Percentiles rank a stretch among this genome's conserved stretches.
These are phyloP conservation scores for Leucoptera coffeella DNA, from an alignment of 2,888 invertebrate species.

Conservation along the genomic window DNA sequence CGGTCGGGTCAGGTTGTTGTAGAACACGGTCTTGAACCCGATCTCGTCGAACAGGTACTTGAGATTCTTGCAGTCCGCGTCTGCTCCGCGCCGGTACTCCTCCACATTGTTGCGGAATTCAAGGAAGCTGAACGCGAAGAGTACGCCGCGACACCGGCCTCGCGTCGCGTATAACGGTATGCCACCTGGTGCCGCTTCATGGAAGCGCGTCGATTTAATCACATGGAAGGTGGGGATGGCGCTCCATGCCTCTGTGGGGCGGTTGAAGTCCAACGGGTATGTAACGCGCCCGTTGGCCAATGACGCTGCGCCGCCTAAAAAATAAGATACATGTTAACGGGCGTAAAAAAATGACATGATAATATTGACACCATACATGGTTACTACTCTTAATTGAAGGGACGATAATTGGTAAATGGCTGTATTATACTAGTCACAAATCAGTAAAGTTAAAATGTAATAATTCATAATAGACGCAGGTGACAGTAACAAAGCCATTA, in stretches of 20 bases:
- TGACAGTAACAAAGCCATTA: too few relatives aligned
- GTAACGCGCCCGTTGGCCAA: too few relatives aligned
- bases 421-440: too few relatives aligned
- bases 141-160: slow-evolving; percentile 49
- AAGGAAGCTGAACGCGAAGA: slow-evolving; percentile 58
- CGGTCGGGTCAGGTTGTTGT: slow-evolving; percentile 22
- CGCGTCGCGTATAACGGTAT: slow-evolving; percentile 35
- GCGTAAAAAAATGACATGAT: too few relatives aligned
- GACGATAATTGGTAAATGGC: too few relatives aligned
- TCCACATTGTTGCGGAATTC: slow-evolving; percentile 34
- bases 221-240: slow-evolving; percentile 21
- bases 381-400: too few relatives aligned
- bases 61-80: slow-evolving; percentile 52
- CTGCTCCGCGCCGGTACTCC: slow-evolving; percentile 48
- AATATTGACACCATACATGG: too few relatives aligned
- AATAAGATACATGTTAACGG: too few relatives aligned
- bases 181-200: slow-evolving; percentile 5
- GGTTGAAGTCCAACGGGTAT: slow-evolving; percentile 4
- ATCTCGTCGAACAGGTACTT: slow-evolving; percentile 54
- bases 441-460: too few relatives aligned
- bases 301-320: too few relatives aligned
- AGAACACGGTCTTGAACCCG: slow-evolving; percentile 42
- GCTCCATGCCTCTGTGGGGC: slow-evolving; percentile 4
- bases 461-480: too few relatives aligned
- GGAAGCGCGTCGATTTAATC: slow-evolving; percentile 20